Conservation (phyloP, 2,113 vertebrate genomes). For the Cebidichthys violaceus region DNA sequence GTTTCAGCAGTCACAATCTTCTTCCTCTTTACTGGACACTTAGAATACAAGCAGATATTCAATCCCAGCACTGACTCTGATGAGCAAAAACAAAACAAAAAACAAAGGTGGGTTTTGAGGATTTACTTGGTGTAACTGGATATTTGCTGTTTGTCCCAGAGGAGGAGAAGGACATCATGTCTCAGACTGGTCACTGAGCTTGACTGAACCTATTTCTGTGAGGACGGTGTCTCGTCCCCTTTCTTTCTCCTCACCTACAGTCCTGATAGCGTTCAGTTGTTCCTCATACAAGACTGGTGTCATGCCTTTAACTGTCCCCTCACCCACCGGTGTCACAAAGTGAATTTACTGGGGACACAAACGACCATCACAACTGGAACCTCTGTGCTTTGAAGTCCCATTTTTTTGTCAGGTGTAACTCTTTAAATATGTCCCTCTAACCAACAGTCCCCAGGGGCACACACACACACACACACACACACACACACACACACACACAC, state of each 20-base stretch:
- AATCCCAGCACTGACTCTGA: constrained; percentile 53
- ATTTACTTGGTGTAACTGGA: constrained; percentile 15
- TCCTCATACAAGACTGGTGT: constrained; percentile 11
- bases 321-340: constrained; percentile 30
- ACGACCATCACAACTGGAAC: constrained; percentile 51
- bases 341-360: constrained; percentile 25
- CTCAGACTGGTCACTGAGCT: constrained; percentile 31
- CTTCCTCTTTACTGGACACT: constrained; percentile 17
- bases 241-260: not conserved
- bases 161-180: constrained; percentile 23
- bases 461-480: constrained; percentile 51
- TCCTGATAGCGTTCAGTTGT: not conserved
- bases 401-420: constrained; percentile 53
- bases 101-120: constrained; percentile 18
- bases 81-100: constrained; percentile 6
- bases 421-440: constrained; percentile 33
- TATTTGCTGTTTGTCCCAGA: constrained; percentile 3
- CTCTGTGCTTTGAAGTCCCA: constrained; percentile 51
- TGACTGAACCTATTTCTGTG: constrained; percentile 17
- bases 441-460: constrained; percentile 35
- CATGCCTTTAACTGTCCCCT: constrained; percentile 32
- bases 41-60: constrained; percentile 30
- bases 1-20: constrained; percentile 43
- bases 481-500: constrained; percentile 48
- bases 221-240: constrained; percentile 13